These are phyloP conservation scores for Chydorus sphaericus DNA, from an alignment of 2,888 invertebrate genomes.

Conservation along the genomic window DNA sequence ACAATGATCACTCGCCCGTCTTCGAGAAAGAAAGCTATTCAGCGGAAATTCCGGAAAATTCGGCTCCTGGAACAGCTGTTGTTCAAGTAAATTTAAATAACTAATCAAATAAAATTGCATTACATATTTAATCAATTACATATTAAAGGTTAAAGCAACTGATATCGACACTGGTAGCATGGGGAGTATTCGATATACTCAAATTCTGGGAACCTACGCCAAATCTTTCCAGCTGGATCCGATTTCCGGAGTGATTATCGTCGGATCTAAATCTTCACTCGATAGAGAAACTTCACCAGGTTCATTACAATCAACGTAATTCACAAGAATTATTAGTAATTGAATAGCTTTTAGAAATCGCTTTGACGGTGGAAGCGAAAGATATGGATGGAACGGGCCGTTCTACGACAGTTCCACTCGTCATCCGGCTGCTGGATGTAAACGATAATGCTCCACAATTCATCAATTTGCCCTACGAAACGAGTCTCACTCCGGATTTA, in stretches of 20 bases:
- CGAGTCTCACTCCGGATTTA: constrained; percentile 56
- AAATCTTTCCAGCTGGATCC: constrained; percentile 64
- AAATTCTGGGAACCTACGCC: constrained; percentile 58
- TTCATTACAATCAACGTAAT: constrained; percentile 18
- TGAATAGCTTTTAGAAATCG: constrained; percentile 6
- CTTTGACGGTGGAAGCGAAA: constrained; percentile 54
- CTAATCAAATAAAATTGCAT: constrained; percentile 15
- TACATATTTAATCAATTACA: constrained; percentile 8
- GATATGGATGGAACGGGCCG: constrained; percentile 67
- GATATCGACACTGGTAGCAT: constrained; percentile 66
- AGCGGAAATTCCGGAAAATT: constrained; percentile 63
- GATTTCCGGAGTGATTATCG: constrained; percentile 60
- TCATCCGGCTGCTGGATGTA: constrained; percentile 56
- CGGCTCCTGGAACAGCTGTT: constrained; percentile 54
- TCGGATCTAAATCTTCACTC: constrained; percentile 56
- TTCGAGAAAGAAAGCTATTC: constrained; percentile 58
- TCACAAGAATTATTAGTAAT: not conserved
- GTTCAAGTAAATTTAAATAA: constrained; percentile 39
- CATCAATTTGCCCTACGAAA: constrained; percentile 60
- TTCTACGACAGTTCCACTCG: constrained; percentile 33
- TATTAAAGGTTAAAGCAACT: constrained; percentile 50
- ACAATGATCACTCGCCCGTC: constrained; percentile 74
- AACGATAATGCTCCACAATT: constrained; percentile 81
- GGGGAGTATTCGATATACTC: constrained; percentile 62
- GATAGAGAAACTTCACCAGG: constrained; percentile 64